Evolutionary conservation across 2,113 vertebrate species (phyloP).

Genomic region (Hypomesus transpacificus): DNA sequence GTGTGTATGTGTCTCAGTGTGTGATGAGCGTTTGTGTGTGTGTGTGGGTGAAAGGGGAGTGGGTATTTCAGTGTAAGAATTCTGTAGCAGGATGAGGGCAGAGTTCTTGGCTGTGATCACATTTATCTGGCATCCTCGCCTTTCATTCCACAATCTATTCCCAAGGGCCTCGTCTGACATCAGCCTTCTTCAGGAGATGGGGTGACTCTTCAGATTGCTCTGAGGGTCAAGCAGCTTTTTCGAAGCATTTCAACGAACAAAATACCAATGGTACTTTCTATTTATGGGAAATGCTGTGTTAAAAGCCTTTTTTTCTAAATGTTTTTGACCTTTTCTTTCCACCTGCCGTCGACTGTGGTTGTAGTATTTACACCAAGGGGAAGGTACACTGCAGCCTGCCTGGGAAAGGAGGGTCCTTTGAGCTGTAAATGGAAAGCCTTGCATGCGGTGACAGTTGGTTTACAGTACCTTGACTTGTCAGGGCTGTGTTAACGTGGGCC

Average conservation of each 20-base stretch:
- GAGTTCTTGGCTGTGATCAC: slow-evolving; percentile 66
- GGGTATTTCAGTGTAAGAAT: slow-evolving; percentile 61
- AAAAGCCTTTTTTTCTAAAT: not conserved
- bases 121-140: slow-evolving; percentile 73
- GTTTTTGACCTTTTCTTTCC: not conserved
- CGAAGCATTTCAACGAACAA: slow-evolving; percentile 49
- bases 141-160: slow-evolving; percentile 68
- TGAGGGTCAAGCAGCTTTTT: slow-evolving; percentile 55
- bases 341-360: not conserved
- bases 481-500: not conserved
- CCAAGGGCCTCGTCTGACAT: slow-evolving; percentile 52
- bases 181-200: slow-evolving; percentile 57
- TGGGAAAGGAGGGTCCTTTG: slow-evolving; percentile 22
- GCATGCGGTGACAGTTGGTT: not conserved
- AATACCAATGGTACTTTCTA: slow-evolving; percentile 11
- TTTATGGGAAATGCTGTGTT: not conserved
- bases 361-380: not conserved
- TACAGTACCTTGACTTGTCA: slow-evolving; percentile 19
- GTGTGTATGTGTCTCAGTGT: no score
- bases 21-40: slow-evolving; percentile 24
- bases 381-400: not conserved
- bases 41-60: slow-evolving; percentile 21
- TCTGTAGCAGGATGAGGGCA: slow-evolving; percentile 64
- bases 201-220: slow-evolving; percentile 43
- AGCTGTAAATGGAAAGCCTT: slow-evolving; percentile 38